Evolutionary conservation across 2,888 invertebrate genomes (phyloP).

Genomic region (Sarcophaga rosellei): DNA sequence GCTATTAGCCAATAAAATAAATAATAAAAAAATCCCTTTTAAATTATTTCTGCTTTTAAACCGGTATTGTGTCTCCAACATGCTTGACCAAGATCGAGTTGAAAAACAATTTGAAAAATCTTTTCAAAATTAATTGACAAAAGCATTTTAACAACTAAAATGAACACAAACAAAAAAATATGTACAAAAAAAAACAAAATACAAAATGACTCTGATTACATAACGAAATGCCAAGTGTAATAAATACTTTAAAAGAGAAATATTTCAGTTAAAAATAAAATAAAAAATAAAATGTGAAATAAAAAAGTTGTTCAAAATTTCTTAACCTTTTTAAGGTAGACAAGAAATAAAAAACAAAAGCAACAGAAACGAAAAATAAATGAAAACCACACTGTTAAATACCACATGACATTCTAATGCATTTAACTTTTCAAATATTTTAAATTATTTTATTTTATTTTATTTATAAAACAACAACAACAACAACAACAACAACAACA

Average conservation of each 20-base stretch:
- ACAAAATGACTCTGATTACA: constrained; percentile 24
- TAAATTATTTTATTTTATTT: constrained; percentile 36
- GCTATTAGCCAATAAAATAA: no score
- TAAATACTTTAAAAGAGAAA: constrained; percentile 14
- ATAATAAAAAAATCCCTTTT: no score
- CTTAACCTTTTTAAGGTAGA: constrained; percentile 44
- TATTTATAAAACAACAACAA: constrained; percentile 1
- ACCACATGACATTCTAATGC: constrained; percentile 65
- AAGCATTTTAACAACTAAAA: no score
- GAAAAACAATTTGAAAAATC: no score
- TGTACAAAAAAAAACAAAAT: no score
- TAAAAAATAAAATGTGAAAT: constrained; percentile 7
- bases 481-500: constrained; percentile 20
- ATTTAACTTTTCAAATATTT: constrained; percentile 54
- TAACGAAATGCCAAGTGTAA: constrained; percentile 50
- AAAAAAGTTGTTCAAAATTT: constrained; percentile 53
- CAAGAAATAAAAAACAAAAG: constrained; percentile 3
- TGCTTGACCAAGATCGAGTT: no score
- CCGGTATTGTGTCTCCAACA: no score
- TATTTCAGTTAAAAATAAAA: background rate
- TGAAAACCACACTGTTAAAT: constrained; percentile 52
- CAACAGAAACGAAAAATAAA: background rate
- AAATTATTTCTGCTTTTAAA: no score
- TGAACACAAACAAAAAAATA: background rate
- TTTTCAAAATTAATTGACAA: no score